Conservation (phyloP, 2,113 vertebrate species). For the Gasterosteus nipponicus region DNA sequence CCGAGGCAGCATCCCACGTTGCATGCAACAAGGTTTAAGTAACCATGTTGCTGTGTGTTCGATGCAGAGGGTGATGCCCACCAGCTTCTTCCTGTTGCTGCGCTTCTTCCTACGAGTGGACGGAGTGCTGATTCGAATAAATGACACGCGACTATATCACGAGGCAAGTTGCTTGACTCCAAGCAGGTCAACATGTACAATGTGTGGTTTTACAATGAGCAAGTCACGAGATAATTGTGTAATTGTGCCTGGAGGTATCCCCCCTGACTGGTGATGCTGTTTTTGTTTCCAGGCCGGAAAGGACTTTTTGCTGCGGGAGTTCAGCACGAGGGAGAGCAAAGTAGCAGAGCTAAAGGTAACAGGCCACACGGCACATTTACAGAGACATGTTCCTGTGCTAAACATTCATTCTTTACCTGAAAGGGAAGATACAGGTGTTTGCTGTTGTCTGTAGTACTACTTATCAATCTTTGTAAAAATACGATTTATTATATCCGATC, state of each 20-base stretch:
- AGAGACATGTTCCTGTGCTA: neutral
- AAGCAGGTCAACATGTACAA: neutral
- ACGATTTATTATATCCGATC: neutral
- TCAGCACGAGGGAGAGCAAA: conserved; percentile 93
- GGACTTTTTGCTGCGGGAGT: conserved; percentile 91
- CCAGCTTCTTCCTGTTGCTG: conserved; percentile 93
- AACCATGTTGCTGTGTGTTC: neutral
- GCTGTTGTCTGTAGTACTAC: neutral
- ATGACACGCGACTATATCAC: conserved; percentile 93
- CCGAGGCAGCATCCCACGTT: neutral
- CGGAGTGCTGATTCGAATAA: conserved; percentile 93
- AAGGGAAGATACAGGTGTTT: neutral
- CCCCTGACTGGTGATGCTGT: neutral
- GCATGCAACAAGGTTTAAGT: neutral
- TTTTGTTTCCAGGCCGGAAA: conserved; percentile 85
- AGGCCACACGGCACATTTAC: neutral
- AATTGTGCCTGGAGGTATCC: neutral
- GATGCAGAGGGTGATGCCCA: conserved; percentile 96
- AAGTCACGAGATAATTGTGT: neutral
- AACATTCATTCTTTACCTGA: neutral
- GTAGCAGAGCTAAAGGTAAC: conserved; percentile 89
- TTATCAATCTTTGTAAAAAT: neutral
- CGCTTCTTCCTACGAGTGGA: conserved; percentile 97
- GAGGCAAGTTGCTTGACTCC: conserved; percentile 79
- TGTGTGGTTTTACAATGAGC: neutral